phyloP scores from a whole-genome alignment of 1,140 invertebrate genomes.

The Macrostomum lignano region DNA sequence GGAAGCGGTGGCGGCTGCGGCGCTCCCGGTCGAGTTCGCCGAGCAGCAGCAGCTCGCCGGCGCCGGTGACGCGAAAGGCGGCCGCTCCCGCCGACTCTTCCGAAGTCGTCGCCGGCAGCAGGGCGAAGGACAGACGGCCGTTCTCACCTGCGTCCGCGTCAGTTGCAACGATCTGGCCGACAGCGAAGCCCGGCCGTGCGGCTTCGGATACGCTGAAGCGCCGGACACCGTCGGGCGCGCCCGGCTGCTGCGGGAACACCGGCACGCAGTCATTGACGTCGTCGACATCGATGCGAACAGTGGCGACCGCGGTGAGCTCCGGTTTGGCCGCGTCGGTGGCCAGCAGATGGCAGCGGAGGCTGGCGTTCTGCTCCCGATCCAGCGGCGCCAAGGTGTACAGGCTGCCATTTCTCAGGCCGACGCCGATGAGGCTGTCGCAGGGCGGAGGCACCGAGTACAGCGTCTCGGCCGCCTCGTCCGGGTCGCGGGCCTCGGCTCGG shows the following conservation, averaged over 20 bases:
- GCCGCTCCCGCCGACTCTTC: neutral
- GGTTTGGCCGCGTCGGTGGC: constrained; percentile 63
- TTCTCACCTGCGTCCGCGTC: neutral
- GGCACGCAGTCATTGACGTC: neutral
- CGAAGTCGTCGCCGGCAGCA: too few relatives aligned
- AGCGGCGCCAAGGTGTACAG: too few relatives aligned
- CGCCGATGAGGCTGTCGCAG: neutral
- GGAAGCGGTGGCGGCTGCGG: constrained; percentile 43
- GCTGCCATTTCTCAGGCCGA: constrained; percentile 11
- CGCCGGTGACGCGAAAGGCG: neutral
- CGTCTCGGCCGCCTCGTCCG: constrained; percentile 59
- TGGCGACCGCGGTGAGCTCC: neutral
- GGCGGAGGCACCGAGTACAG: constrained; percentile 34
- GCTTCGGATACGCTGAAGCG: neutral
- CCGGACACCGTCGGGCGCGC: too few relatives aligned
- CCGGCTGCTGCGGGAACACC: neutral
- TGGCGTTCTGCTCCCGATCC: constrained; percentile 48
- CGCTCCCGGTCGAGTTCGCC: constrained; percentile 48
- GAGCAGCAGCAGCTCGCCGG: too few relatives aligned
- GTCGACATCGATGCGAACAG: neutral
- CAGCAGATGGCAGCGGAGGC: constrained; percentile 49
- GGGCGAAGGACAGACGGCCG: too few relatives aligned
- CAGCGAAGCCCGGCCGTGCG: neutral
- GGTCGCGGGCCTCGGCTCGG: constrained; percentile 48
- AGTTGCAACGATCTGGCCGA: neutral